These are phyloP conservation scores for Aplodontia rufa DNA, from an alignment of 2,113 vertebrate genomes.

Conservation along the genomic window DNA sequence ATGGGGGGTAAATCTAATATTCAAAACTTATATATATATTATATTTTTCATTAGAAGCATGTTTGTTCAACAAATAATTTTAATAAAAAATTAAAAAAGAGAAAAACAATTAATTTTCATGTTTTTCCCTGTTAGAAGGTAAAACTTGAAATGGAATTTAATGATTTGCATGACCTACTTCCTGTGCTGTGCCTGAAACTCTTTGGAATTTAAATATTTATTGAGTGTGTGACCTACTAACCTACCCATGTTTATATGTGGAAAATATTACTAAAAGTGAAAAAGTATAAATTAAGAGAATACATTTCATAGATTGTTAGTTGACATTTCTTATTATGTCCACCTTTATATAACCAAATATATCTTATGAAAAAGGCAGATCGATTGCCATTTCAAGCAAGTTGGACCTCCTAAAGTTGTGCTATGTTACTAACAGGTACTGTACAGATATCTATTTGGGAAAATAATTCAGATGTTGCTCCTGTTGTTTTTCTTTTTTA, in stretches of 20 bases:
- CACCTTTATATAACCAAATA: not conserved
- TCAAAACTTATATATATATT: too few relatives aligned
- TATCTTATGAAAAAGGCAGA: not conserved
- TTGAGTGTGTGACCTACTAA: not conserved
- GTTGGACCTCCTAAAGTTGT: not conserved
- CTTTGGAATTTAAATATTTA: slow-evolving; percentile 6
- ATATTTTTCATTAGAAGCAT: too few relatives aligned
- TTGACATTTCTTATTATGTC: not conserved
- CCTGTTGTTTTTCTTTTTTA: not conserved
- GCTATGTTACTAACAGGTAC: not conserved
- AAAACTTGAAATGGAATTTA: not conserved
- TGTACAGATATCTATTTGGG: not conserved
- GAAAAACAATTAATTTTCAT: not conserved
- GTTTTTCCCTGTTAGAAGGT: not conserved
- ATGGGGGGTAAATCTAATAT: too few relatives aligned
- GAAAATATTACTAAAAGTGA: not conserved
- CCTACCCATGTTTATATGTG: not conserved
- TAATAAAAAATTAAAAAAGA: too few relatives aligned
- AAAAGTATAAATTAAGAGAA: not conserved
- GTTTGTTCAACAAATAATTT: too few relatives aligned
- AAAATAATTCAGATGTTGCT: not conserved
- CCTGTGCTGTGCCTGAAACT: not conserved
- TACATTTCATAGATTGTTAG: not conserved
- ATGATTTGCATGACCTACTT: not conserved
- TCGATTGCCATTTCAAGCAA: not conserved